A percentile compares a stretch with the other conserved stretches of the same genome.
Conservation (phyloP, 1,140 invertebrate species). For the Brachionus asplanchnoidis region DNA sequence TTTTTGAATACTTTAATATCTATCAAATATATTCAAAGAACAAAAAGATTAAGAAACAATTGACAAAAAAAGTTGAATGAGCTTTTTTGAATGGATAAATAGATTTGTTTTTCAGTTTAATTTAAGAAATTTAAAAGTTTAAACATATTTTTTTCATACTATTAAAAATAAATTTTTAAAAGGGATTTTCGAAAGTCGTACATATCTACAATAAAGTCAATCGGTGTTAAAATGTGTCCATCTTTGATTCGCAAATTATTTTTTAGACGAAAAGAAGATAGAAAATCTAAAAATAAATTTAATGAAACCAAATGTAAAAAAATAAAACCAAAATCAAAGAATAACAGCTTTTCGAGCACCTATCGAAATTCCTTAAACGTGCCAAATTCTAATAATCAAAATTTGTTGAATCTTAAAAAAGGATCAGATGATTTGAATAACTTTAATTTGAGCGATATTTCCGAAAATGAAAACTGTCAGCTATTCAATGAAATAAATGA, state of each 20-base stretch:
- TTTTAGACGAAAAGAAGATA: background rate
- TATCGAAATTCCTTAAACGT: background rate
- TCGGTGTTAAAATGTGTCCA: conserved; percentile 1
- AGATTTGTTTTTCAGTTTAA: background rate
- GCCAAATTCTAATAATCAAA: background rate
- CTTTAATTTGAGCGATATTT: conserved; percentile 20
- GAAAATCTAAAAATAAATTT: background rate
- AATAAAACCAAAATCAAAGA: background rate
- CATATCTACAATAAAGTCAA: conserved; percentile 7
- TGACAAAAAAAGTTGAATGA: background rate
- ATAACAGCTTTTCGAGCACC: background rate
- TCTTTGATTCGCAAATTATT: background rate
- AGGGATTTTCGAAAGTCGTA: conserved; percentile 39
- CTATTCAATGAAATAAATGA: background rate
- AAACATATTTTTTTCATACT: background rate
- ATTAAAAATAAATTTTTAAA: background rate
- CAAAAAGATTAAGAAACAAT: background rate
- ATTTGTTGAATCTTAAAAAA: background rate
- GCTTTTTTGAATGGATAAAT: background rate
- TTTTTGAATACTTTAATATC: background rate
- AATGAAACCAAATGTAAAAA: background rate
- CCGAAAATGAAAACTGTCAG: conserved; percentile 12
- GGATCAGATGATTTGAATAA: background rate
- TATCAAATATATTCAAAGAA: background rate
- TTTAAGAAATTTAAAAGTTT: background rate